Percentiles rank a stretch among this genome's conserved stretches.
Conservation (phyloP, 2,113 vertebrate genomes). For the Brachypteracias leptosomus region DNA sequence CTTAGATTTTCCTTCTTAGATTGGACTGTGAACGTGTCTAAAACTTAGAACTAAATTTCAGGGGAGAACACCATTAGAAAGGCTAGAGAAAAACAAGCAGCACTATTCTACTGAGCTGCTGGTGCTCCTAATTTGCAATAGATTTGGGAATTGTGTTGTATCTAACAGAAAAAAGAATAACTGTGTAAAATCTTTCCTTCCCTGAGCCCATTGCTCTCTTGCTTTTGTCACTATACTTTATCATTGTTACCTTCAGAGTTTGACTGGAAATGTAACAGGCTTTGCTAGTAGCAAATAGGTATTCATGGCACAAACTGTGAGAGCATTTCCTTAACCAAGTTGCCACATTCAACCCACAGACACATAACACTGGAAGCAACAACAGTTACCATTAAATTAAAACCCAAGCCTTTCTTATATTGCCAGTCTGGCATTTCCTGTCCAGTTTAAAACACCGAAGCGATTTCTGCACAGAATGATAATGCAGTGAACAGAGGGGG, state of each 20-base stretch:
- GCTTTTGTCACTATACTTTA: neutral
- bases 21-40: accelerated
- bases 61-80: neutral
- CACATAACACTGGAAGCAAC: neutral
- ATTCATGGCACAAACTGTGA: neutral
- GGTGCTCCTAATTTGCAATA: neutral
- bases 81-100: neutral
- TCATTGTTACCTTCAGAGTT: neutral
- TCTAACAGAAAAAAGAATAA: neutral
- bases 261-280: neutral
- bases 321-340: neutral
- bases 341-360: neutral
- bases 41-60: neutral
- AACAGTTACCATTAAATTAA: neutral
- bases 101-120: neutral
- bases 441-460: neutral
- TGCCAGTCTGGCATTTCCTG: slow-evolving; percentile 31
- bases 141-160: neutral
- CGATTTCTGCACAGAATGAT: slow-evolving; percentile 41
- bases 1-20: neutral
- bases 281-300: neutral
- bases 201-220: neutral
- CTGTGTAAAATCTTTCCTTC: neutral
- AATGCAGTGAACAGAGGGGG: neutral
- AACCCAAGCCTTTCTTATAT: neutral